Base-by-base conservation (phyloP, 2,113 vertebrate genomes). In the Dipodomys stephensi region DNA sequence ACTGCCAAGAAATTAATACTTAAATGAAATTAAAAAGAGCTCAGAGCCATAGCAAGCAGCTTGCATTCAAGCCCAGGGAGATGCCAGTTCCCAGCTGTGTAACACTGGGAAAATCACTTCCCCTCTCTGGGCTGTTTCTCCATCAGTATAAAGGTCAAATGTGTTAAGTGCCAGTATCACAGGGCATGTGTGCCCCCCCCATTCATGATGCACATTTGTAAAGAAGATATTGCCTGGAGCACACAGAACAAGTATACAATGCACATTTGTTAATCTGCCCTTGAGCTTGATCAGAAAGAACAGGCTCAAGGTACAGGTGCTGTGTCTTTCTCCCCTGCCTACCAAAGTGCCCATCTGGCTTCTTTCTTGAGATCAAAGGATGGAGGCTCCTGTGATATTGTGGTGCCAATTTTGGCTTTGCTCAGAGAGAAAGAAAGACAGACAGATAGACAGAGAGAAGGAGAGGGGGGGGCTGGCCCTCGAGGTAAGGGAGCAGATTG, bases 271-370 rank as follows among this genome's bases (percentile, higher is more conserved):
- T 30, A 20, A 12, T 73, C 86, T 13, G 64, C 22, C 53, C 74
- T 77, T 80, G 28, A 46, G 9, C 91, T 85, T 87, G 60, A 83
- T 23, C 22, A 30, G 57, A 20, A n/a, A 35, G 22, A 84, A 64
- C 25, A 27, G 4, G 28, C n/a, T 44, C 44, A 5, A 15, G 16
- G 11, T 4, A 10, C n/a, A 64, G 7, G 2, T 12, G 0, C 0
- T 1, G 19, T 32, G 57, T 83, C 2, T 44, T 46, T 80, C 60
- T 88, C 83, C 65, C 57, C 28, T 88, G 44, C n/a, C 27, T 1
- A 20, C 6, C 0, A 22, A 32, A 67, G 30, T 0, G 10, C 3
- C 20, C n/a, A 23, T 44, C 44, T 69, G 7, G 28, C 23, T 67
- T 71, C 76, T 68, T 79, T 79, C 62, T 83, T 28, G 60, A 35